A percentile compares a stretch with the other conserved stretches of the same genome.
Conservation (phyloP, 2,888 invertebrate species). For the Aleiodes testaceus region DNA sequence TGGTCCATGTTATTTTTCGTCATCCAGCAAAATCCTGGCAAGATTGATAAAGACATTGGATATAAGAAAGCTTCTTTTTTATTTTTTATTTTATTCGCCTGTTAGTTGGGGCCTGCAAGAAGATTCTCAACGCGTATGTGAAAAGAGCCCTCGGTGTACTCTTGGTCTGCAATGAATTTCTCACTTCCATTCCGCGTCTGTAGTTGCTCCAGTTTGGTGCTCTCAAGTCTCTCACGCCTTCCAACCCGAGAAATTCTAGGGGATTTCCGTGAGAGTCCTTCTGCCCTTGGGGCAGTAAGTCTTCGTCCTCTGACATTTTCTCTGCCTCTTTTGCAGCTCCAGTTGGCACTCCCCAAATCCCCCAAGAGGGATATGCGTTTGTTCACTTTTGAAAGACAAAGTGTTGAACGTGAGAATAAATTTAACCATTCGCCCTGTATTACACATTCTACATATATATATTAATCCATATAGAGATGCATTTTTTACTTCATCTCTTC, state of each 20-base stretch:
- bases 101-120: background rate
- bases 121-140: constrained; percentile 32
- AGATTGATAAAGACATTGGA: constrained; percentile 33
- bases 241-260: constrained; percentile 25
- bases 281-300: constrained; percentile 32
- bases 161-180: constrained; percentile 25
- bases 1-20: constrained; percentile 28
- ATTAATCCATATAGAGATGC: too few species aligned
- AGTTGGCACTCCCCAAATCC: constrained; percentile 32
- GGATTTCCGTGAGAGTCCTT: constrained; percentile 33
- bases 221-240: constrained; percentile 10
- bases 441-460: too few species aligned
- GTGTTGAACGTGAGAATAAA: constrained; percentile 15
- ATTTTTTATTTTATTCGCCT: constrained; percentile 1
- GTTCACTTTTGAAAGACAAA: constrained; percentile 33
- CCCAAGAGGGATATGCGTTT: constrained; percentile 34
- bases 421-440: too few species aligned
- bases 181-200: constrained; percentile 23
- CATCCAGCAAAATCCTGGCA: constrained; percentile 31
- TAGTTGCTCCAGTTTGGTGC: constrained; percentile 19
- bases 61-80: constrained; percentile 20
- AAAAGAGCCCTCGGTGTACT: constrained; percentile 32
- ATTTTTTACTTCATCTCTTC: background rate
- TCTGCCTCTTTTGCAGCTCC: constrained; percentile 30
- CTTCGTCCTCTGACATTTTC: constrained; percentile 31